Conservation (phyloP, 2,113 vertebrate genomes). For the Capreolus pygargus region DNA sequence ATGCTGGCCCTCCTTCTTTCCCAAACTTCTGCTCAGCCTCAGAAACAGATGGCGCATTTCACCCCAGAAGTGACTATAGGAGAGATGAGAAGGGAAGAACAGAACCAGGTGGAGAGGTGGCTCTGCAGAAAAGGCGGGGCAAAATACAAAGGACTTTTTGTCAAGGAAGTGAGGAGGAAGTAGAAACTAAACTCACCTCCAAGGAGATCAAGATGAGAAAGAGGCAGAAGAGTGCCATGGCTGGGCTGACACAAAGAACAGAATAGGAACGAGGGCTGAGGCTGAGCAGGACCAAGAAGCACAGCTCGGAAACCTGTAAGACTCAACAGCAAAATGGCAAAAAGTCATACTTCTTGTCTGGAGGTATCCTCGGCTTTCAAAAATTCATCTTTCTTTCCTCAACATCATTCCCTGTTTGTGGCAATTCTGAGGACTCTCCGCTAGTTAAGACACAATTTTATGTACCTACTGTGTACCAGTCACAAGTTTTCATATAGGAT, state of each 20-base stretch:
- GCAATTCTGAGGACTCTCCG: neutral
- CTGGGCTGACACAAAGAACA: neutral
- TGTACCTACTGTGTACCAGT: neutral
- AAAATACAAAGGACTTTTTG: neutral
- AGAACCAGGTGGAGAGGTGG: neutral
- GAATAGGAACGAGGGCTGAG: neutral
- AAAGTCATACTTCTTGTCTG: neutral
- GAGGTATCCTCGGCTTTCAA: neutral
- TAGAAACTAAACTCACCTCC: neutral
- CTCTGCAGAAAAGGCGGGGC: neutral
- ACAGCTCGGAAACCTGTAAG: neutral
- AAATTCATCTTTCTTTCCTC: neutral
- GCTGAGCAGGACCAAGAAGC: neutral
- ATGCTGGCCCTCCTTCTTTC: neutral
- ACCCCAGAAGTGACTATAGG: neutral
- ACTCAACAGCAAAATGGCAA: neutral
- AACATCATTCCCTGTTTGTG: neutral
- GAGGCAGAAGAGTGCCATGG: neutral
- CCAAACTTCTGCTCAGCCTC: neutral
- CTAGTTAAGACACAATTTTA: neutral
- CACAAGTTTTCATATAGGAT: neutral
- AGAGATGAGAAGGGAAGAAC: neutral
- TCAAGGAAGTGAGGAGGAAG: neutral
- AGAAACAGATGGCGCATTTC: conserved; percentile 2
- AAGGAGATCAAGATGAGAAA: neutral